Evolutionary conservation across 2,888 invertebrate species (phyloP), one percentile per base, ranked within the genome.

Genomic region (Cylloceria caligata): DNA sequence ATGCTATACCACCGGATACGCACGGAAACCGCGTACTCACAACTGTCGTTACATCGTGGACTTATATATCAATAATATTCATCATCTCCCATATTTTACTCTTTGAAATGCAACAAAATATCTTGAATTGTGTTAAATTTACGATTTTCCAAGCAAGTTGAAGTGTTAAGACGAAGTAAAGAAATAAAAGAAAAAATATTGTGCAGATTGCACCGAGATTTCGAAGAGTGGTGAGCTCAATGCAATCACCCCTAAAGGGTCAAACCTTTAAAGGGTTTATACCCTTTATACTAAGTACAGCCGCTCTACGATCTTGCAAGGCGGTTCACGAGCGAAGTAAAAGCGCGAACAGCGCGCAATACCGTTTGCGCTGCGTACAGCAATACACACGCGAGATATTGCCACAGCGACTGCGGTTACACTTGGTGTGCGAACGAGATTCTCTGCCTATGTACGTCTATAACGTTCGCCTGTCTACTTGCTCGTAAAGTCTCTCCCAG

Each of bases 401-500:
- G 47, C 60, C 21, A 27, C 27, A 34, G 30, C 47, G 60, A 39
- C 49, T 16, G n/a, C n/a, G 52, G 21, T 45, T 62, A 57, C 73
- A 73, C 73, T 39, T 73, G 64, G 24, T 39, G 34, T 71, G 39
- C 49, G 52, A 16, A n/a, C 36, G 52, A 39, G 47, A 73, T 52
- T 73, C 36, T 49, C 73, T 52, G 34, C 64, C 11, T 52, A 49
- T 68, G 16, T 21, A 60, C 47, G 34, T 64, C 42, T 45, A 45
- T 68, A 47, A 68, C 49, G 36, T 65, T 30, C 52, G 60, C 60
- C 65, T 47, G 65, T 30, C 65, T 49, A 49, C 21, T 19, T 19
- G 67, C 67, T 68, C 67, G 49, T 68, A 68, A 68, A 68, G 34
- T 68, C 67, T 36, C 49, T 42, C 34, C 34, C 67, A 49, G 65